A percentile compares a stretch with the other conserved stretches of the same genome.
Conservation (phyloP, 1,140 invertebrate species). For the Zaprionus ghesquierei region DNA sequence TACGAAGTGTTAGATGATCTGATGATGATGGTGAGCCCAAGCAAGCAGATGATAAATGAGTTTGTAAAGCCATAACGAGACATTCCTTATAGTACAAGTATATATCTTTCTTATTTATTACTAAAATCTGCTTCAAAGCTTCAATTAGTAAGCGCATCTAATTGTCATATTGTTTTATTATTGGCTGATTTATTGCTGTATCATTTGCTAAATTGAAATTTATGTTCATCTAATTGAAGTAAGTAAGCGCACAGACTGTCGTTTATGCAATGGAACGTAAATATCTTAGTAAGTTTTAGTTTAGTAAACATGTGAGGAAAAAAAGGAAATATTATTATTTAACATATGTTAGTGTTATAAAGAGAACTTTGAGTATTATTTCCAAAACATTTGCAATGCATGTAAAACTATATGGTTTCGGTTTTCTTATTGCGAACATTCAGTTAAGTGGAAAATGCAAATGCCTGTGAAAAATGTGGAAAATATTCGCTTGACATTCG, state of each 20-base stretch:
- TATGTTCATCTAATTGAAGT: constrained; percentile 19
- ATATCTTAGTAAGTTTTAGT: neutral
- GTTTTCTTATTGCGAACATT: neutral
- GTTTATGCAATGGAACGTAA: neutral
- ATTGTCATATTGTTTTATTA: constrained; percentile 5
- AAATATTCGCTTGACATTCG: constrained; percentile 9
- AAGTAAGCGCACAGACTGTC: neutral
- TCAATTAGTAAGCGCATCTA: neutral
- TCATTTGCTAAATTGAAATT: constrained; percentile 21
- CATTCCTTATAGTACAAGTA: neutral
- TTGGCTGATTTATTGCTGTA: neutral
- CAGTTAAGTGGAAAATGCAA: constrained; percentile 12
- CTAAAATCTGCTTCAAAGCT: neutral
- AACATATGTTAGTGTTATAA: neutral
- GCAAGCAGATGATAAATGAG: neutral
- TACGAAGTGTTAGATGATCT: neutral
- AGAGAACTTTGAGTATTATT: neutral
- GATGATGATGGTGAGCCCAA: neutral
- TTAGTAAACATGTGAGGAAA: neutral
- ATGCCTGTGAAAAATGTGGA: neutral
- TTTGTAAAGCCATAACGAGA: neutral
- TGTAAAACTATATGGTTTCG: neutral
- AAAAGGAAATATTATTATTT: neutral
- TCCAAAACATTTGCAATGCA: neutral
- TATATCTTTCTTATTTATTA: neutral